phyloP scores from a whole-genome alignment of 2,113 vertebrate species.

The Pteronura brasiliensis region DNA sequence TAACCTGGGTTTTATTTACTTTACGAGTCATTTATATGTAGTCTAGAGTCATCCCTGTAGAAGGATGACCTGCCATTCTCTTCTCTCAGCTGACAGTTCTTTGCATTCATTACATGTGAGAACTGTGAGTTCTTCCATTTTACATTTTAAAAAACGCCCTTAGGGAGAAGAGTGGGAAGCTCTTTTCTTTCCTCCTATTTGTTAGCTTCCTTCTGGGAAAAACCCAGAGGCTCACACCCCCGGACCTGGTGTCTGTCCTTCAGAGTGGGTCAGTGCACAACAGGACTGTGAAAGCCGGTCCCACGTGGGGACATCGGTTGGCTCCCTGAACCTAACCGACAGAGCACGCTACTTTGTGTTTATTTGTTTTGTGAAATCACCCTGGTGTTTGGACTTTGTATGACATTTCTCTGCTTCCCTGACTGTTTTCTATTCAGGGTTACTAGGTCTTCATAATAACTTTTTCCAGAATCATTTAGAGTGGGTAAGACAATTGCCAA shows the following conservation, averaged over 20 bases:
- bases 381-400: background rate
- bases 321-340: background rate
- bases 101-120: background rate
- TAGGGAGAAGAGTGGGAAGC: background rate
- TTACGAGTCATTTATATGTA: background rate
- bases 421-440: background rate
- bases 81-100: background rate
- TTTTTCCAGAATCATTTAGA: background rate
- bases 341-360: background rate
- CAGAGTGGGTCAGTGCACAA: background rate
- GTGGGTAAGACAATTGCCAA: background rate
- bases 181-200: slow-evolving; percentile 11
- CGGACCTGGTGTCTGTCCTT: background rate
- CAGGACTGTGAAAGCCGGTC: rapidly evolving
- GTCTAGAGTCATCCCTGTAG: background rate
- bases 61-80: background rate
- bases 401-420: background rate
- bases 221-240: background rate
- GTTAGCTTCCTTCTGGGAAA: slow-evolving; percentile 22
- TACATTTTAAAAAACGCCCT: background rate
- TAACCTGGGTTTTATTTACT: background rate
- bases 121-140: slow-evolving; percentile 2
- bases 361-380: background rate
- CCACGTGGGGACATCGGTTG: rapidly evolving
- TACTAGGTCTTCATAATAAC: background rate